Base-by-base conservation (phyloP, 2,888 invertebrate genomes). In the Drosophila borealis region DNA sequence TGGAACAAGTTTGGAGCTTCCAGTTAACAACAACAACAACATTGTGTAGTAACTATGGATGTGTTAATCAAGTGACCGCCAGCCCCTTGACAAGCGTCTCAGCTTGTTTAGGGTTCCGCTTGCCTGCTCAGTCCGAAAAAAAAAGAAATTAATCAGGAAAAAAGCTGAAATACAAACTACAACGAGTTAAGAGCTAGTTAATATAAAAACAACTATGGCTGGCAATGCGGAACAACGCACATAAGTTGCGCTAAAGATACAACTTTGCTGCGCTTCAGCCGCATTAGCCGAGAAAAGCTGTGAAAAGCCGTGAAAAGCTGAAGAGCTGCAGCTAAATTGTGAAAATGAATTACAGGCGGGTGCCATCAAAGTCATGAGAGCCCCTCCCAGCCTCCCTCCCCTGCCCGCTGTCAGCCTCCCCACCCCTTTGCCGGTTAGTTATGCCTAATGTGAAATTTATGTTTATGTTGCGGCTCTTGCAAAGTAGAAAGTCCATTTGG, bases 381-480 rank as follows among this genome's bases (percentile, higher is more conserved):
- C 66, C 50, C 45, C 51, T n/a, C 13, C 2, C 36, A 17, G 17
- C 17, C 17, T 17, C 46, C 8, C n/a, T 2, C 19, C 4, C 21
- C 9, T 0, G 1, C 9, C 34, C 29, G n/a, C 11, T n/a, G 17
- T 2, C 29, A 29, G 10, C 59, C 11, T 9, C 41, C 4, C 5
- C 44, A n/a, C 44, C 64, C 11, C 36, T 60, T 63, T 57, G 41
- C 46, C 62, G 66, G 63, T 53, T 57, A 61, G 54, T 49, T 62
- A 56, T 80, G 72, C 62, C 78, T 86, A 88, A 86, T 88, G 87
- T 88, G 80, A 88, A 89, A 88, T 78, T 89, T 86, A 78, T 85
- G 89, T 70, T 86, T 80, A 70, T 74, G 46, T 29, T 54, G 65
- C 54, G 62, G 63, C 75, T 59, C 70, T 62, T 67, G 51, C 57